Percentiles rank a stretch among this genome's conserved stretches.
These are phyloP conservation scores for crab-eating macaque (Macaca fascicularis) DNA, from an alignment of 2,113 vertebrate species.

Conservation along the genomic window T2T-MFA8v1.1 NC_088376.1:153144001-153144500, in stretches of 20 bases:
- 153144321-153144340: neutral
- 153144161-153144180: neutral
- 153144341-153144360: neutral
- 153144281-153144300: neutral
- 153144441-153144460: neutral
- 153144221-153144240: neutral
- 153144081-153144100: neutral
- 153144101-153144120: neutral
- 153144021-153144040: neutral
- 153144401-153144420: neutral
- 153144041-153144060: fast-evolving
- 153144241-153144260: neutral
- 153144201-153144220: neutral
- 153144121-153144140: neutral
- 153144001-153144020: neutral
- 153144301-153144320: neutral
- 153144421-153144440: neutral
- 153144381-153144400: neutral
- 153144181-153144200: neutral
- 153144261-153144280: neutral
- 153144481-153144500: neutral
- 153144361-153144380: neutral
- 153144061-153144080: neutral
- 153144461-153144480: neutral
- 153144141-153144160: neutral